Base-by-base conservation (phyloP, 1,140 invertebrate genomes). In the Pseudomyrmex cubaensis region DNA sequence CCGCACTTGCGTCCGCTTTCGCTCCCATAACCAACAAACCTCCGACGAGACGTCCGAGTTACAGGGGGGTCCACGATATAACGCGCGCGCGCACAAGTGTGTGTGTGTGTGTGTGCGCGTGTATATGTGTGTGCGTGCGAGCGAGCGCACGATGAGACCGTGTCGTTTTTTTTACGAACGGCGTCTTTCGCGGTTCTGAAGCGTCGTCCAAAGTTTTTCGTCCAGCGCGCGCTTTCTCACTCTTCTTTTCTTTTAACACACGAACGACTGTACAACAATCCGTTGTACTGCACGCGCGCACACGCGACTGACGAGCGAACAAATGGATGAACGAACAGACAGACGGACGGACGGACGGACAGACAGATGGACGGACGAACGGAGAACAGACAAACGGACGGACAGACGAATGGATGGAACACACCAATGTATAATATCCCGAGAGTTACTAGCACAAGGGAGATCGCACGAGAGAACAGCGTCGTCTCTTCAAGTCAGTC, bases 11-110 rank as follows among this genome's bases (percentile, higher is more conserved):
- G 89, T 90, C 85, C 86, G 87, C 85, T 88, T 86, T 85, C 83
- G 83, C 80, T 90, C 90, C 85, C 88, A 90, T 90, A 91, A 91
- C 90, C 90, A 91, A 91, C 69, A 90, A 90, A 90, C 54, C 87
- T 85, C 25, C 76, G 63, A 70, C 67, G 8, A 54, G 48, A 7
- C 70, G 20, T 25, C 20, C 20, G 15, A 64, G 20, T 59, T 9
- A 13, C 46, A 57, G 20, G 64, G 15, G 44, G 52, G 44, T 61
- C 9, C 12, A 3, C 57, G 57, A 61, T 22, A 17, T 17, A n/a
- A 2, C 50, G 50, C 50, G 50, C 50, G 50, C 50, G 50, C 50
- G 10, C 50, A 35, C 35, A 35, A 4, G 35, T 35, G 5, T 35
- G 35, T 35, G 35, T 35, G 35, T 35, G 5, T 35, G 35, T 35